Evolutionary conservation across 2,888 invertebrate species (phyloP).

Genomic region (Nomada lathburiana): DNA sequence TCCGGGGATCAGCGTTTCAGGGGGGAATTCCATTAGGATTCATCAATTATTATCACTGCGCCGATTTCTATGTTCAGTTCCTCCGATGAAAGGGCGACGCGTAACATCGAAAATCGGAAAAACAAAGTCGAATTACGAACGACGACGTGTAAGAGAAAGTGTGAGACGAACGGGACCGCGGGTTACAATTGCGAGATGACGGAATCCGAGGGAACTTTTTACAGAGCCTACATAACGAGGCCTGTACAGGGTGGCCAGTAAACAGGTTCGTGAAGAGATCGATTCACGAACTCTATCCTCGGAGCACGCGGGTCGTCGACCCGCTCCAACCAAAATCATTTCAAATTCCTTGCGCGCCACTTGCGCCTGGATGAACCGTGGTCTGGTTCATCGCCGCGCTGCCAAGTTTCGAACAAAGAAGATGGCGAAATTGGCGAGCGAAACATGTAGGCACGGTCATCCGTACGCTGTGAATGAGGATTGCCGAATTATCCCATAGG

Average conservation of each 20-base stretch:
- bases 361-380: conserved; percentile 22
- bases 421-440: conserved; percentile 42
- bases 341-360: conserved; percentile 62
- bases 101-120: background rate
- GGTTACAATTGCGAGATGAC: conserved; percentile 4
- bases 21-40: background rate
- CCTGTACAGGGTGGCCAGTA: conserved; percentile 18
- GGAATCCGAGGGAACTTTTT: conserved; percentile 26
- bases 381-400: conserved; percentile 56
- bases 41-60: background rate
- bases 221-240: conserved; percentile 31
- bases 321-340: conserved; percentile 58
- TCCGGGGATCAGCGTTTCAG: background rate
- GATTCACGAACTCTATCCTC: conserved; percentile 35
- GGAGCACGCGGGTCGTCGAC: conserved; percentile 55
- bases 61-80: too few relatives aligned
- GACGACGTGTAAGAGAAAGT: conserved; percentile 55
- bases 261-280: conserved; percentile 66
- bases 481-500: background rate
- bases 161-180: background rate
- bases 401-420: conserved; percentile 28
- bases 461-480: conserved; percentile 45
- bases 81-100: too few relatives aligned
- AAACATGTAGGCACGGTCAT: conserved; percentile 14
- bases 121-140: background rate